Conservation (phyloP, 2,797 vertebrate genomes). For the Peromyscus attwateri region DNA sequence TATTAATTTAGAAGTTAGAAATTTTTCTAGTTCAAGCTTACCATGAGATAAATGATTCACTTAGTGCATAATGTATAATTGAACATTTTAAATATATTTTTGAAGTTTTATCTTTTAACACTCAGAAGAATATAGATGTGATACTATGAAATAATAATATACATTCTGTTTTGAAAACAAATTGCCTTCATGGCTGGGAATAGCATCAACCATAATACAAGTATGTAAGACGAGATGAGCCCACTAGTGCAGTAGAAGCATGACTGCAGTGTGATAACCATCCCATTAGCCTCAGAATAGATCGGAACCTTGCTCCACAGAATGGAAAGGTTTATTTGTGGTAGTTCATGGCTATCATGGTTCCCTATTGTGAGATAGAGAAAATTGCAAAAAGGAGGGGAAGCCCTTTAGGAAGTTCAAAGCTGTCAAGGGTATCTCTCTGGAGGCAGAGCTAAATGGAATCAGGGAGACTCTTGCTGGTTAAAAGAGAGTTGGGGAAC, state of each 20-base stretch:
- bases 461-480: background rate
- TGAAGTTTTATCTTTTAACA: constrained; percentile 50
- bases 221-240: no score
- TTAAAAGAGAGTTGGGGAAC: background rate
- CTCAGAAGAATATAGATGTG: background rate
- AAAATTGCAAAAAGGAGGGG: background rate
- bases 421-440: background rate
- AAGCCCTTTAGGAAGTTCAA: background rate
- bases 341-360: background rate
- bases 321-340: background rate
- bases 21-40: constrained; percentile 73
- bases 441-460: background rate
- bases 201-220: background rate
- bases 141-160: constrained; percentile 10
- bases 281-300: background rate
- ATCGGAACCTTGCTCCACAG: background rate
- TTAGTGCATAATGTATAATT: constrained; percentile 10
- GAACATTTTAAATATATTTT: constrained; percentile 65
- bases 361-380: background rate
- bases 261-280: background rate
- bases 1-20: constrained; percentile 47
- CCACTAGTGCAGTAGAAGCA: background rate
- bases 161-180: constrained; percentile 24
- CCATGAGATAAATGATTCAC: background rate
- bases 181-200: background rate